phyloP scores from a whole-genome alignment of 2,797 vertebrate species.

The Taenioides sp. region DNA sequence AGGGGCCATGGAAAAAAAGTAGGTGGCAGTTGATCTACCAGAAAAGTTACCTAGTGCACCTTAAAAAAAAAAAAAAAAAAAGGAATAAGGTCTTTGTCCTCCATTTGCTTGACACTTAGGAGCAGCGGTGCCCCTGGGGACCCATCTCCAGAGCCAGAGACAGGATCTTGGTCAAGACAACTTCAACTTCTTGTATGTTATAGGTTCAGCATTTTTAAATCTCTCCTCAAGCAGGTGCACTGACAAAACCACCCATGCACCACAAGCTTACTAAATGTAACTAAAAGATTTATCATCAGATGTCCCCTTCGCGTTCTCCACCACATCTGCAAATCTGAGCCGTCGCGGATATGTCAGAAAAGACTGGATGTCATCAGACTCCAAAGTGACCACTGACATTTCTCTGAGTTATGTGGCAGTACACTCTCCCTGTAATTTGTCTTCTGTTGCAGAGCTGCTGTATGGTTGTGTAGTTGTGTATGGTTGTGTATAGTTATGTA shows the following conservation, averaged over 20 bases:
- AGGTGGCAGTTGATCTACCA: no score
- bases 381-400: conserved; percentile 55
- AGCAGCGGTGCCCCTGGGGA: no score
- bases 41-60: no score
- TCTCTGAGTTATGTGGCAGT: conserved; percentile 56
- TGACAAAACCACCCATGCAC: not conserved
- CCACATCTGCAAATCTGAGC: conserved; percentile 45
- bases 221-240: no score
- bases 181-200: no score
- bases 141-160: not conserved
- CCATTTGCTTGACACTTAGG: no score
- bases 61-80: no score
- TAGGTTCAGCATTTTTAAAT: no score
- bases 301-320: not conserved
- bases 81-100: no score
- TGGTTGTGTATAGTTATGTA: not conserved
- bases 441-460: conserved; percentile 53
- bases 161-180: no score
- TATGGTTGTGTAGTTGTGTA: conserved; percentile 23
- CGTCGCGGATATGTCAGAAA: conserved; percentile 42
- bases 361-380: conserved; percentile 41
- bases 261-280: not conserved
- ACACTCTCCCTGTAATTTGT: conserved; percentile 74
- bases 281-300: not conserved
- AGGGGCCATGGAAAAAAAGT: no score